Base-by-base conservation (phyloP, 2,113 vertebrate genomes). In the Cyprinodon variegatus region DNA sequence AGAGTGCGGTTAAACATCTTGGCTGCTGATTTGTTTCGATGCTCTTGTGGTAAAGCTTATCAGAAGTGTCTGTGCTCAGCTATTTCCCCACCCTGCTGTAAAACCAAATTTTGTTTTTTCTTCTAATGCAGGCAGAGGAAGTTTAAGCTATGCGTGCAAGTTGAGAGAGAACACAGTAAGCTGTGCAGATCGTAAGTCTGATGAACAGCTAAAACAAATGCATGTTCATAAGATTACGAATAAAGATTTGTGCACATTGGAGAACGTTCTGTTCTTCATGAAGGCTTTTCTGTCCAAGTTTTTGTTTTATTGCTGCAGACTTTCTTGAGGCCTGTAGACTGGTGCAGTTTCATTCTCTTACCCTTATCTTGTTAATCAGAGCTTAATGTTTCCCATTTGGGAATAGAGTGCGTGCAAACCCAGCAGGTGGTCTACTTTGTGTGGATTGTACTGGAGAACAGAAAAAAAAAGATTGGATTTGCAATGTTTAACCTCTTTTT, bases 351-450 rank as follows among this genome's bases (percentile, higher is more conserved):
- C 43, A 46, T n/a, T 69, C 37, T 79, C 36, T 36, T 61, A 59
- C 65, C 77, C 53, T 75, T 76, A 73, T 86, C 63, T 60, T 8
- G 39, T 59, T 73, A 13, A 76, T 68, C 4, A 2, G 37, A 71
- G 60, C 11, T 72, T 41, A 57, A 73, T 60, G 61, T 72, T 68
- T 65, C 40, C 48, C 36, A 22, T 11, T 36, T 59, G 36, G 50
- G 48, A 64, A 68, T 43, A 45, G 50, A 69, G 63, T 17, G 14
- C n/a, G 3, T 20, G 8, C 17, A 29, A 65, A 77, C 36, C 20
- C 50, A 39, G 60, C 61, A 13, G 17, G 66, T 70, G 77, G 45
- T 64, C 20, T 57, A 13, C 67, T 78, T 36, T 0, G 60, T 61
- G 59, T 57, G 4, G 20, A n/a, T 41, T 68, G 64, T 53, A 14